Evolutionary conservation across 2,113 vertebrate genomes (phyloP).

Genomic region (Leucopternis melanops): DNA sequence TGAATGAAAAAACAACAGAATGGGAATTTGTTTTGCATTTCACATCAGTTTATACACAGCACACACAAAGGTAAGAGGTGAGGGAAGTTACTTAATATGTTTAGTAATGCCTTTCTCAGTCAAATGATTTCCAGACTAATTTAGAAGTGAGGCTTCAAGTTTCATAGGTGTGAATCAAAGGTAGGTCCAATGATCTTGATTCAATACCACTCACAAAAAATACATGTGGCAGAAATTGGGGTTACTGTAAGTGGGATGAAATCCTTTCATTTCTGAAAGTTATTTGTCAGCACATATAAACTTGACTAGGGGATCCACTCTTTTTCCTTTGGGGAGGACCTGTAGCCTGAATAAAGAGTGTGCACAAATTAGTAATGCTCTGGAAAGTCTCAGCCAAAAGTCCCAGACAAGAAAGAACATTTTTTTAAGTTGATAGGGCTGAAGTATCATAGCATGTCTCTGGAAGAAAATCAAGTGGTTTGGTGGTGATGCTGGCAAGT

Average conservation of each 20-base stretch:
- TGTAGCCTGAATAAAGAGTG: neutral
- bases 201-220: neutral
- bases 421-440: neutral
- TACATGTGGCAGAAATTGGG: neutral
- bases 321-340: neutral
- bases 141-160: neutral
- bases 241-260: neutral
- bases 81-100: neutral
- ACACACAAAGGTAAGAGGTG: neutral
- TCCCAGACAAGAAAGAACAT: neutral
- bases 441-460: neutral
- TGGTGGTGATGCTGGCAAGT: neutral
- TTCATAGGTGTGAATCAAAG: neutral
- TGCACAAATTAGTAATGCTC: neutral
- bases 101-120: neutral
- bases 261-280: neutral
- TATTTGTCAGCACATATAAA: neutral
- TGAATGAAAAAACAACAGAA: constrained; percentile 2
- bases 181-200: neutral
- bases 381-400: neutral
- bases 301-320: neutral
- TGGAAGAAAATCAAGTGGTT: neutral
- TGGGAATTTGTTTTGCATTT: neutral
- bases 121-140: neutral
- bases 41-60: neutral